Evolutionary conservation across 1,140 invertebrate species (phyloP).

Genomic region (Papilio glaucus): DNA sequence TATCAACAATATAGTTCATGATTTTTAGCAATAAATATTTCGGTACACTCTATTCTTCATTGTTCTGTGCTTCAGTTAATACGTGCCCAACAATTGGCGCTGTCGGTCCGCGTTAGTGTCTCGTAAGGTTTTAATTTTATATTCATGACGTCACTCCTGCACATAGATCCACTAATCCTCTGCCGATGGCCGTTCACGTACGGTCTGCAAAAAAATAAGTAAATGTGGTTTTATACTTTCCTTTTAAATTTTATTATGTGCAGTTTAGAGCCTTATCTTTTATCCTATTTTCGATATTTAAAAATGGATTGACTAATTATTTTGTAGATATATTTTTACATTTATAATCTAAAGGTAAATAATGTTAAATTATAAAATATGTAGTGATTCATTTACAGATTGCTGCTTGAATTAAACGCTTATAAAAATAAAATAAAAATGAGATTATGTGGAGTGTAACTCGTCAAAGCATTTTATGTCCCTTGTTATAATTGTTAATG

Average conservation of each 20-base stretch:
- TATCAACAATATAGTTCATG: background rate
- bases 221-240: conserved; percentile 8
- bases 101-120: conserved; percentile 72
- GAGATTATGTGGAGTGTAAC: too few species aligned
- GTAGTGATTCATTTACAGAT: too few species aligned
- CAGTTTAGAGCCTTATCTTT: too few species aligned
- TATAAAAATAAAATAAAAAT: too few species aligned
- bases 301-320: too few species aligned
- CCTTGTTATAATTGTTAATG: too few species aligned
- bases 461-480: too few species aligned
- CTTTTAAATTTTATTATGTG: background rate
- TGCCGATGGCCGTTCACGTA: conserved; percentile 51
- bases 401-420: too few species aligned
- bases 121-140: conserved; percentile 73
- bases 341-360: too few species aligned
- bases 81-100: conserved; percentile 66
- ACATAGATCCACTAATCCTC: conserved; percentile 61
- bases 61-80: conserved; percentile 57
- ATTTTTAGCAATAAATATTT: conserved; percentile 24
- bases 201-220: conserved; percentile 56
- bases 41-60: background rate
- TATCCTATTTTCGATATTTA: too few species aligned
- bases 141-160: conserved; percentile 73
- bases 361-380: too few species aligned
- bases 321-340: too few species aligned